Evolutionary conservation across 2,888 invertebrate genomes (phyloP).

Genomic region (Tinea pellionella): DNA sequence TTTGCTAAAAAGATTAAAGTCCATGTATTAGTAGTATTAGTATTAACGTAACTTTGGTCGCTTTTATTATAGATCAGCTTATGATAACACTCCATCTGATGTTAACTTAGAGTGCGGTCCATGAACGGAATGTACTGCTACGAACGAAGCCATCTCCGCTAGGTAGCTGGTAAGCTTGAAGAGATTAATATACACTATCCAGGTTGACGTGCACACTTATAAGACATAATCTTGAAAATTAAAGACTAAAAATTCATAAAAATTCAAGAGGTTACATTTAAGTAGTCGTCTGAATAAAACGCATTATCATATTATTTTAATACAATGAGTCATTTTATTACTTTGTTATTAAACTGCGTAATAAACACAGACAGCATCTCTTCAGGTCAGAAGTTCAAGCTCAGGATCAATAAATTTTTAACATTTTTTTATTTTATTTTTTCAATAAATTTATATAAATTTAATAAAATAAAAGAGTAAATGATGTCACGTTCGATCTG

Average conservation of each 20-base stretch:
- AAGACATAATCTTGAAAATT: no score
- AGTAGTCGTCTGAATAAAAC: background rate
- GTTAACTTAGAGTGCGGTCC: no score
- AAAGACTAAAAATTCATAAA: background rate
- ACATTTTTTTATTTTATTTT: constrained; percentile 49
- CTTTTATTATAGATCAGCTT: no score
- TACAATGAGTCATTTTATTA: constrained; percentile 39
- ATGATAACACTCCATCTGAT: no score
- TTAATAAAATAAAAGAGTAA: constrained; percentile 54
- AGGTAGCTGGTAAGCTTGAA: no score
- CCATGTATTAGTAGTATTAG: no score
- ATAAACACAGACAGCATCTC: constrained; percentile 22
- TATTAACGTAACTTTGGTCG: no score
- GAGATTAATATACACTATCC: no score
- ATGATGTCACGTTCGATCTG: constrained; percentile 57
- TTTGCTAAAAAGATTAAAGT: no score
- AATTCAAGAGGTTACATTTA: background rate
- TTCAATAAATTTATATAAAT: constrained; percentile 50
- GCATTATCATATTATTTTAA: constrained; percentile 18
- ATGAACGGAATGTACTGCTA: no score
- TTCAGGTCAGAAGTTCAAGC: constrained; percentile 58
- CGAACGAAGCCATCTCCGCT: no score
- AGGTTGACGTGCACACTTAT: no score
- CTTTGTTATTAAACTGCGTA: constrained; percentile 34
- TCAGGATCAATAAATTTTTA: constrained; percentile 56